phyloP scores from a whole-genome alignment of 2,113 vertebrate genomes.

The Petaurus breviceps region DNA sequence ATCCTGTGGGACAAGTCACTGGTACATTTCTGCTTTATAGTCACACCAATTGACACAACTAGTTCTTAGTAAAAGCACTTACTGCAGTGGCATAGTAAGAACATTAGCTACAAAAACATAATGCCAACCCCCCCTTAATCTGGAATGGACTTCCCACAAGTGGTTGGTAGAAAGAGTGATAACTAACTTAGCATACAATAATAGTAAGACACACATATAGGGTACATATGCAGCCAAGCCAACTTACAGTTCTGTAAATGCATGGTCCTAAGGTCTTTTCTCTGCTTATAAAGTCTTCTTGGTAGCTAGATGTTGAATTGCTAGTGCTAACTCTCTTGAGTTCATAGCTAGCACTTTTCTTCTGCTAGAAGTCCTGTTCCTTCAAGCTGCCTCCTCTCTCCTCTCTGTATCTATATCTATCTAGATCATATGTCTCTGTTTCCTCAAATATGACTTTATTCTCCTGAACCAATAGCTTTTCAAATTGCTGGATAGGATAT shows the following conservation, averaged over 20 bases:
- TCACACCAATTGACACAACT: background rate
- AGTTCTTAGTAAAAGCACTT: background rate
- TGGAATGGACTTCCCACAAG: background rate
- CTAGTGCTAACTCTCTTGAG: background rate
- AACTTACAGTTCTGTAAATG: background rate
- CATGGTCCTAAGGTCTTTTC: background rate
- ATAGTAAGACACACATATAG: background rate
- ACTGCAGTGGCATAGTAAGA: background rate
- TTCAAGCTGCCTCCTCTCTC: background rate
- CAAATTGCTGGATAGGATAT: background rate
- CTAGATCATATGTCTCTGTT: background rate
- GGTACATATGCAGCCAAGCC: background rate
- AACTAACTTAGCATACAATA: background rate
- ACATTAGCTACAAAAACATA: background rate
- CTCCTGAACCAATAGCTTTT: background rate
- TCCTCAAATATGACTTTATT: background rate
- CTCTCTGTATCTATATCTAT: background rate
- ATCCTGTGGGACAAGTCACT: background rate
- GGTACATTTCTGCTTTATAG: background rate
- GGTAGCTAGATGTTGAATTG: background rate
- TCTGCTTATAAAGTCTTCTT: background rate
- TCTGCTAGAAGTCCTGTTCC: background rate
- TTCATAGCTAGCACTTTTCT: background rate
- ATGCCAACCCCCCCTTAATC: background rate
- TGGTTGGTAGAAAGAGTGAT: background rate